Percentiles rank a stretch among this genome's conserved stretches.
Conservation (phyloP, 2,113 vertebrate species). For the Ceyx melanurus region DNA sequence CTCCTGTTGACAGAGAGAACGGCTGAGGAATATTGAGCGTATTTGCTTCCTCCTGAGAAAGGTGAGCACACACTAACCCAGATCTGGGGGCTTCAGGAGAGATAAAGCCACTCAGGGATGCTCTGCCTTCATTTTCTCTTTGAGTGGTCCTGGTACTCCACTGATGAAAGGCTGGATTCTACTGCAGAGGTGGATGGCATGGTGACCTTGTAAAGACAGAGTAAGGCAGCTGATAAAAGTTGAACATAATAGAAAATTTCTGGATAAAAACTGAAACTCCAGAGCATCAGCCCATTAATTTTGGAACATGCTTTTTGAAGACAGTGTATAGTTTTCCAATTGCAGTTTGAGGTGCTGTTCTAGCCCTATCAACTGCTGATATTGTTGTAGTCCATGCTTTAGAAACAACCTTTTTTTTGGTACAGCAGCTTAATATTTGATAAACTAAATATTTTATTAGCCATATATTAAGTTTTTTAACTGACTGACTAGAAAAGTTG, state of each 20-base stretch:
- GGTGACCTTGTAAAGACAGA: no score
- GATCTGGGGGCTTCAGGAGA: no score
- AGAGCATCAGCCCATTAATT: neutral
- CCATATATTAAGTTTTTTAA: neutral
- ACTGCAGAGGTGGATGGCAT: no score
- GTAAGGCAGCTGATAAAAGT: neutral
- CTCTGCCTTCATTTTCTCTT: no score
- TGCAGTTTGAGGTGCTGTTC: neutral
- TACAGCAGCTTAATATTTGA: neutral
- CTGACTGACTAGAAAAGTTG: neutral
- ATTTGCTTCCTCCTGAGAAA: no score
- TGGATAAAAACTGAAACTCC: neutral
- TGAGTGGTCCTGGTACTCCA: no score
- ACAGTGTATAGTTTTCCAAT: neutral
- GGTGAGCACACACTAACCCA: no score
- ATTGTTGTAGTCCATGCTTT: neutral
- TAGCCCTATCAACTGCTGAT: neutral
- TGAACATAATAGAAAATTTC: neutral
- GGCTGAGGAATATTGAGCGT: no score
- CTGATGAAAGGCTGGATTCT: no score
- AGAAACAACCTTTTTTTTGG: neutral
- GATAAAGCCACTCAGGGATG: no score
- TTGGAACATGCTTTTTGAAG: neutral
- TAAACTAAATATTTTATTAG: neutral
- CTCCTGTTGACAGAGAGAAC: no score